Evolutionary conservation across 1,140 invertebrate genomes (phyloP), one percentile per base, ranked within the genome.

Genomic region (Heliconius congener): DNA sequence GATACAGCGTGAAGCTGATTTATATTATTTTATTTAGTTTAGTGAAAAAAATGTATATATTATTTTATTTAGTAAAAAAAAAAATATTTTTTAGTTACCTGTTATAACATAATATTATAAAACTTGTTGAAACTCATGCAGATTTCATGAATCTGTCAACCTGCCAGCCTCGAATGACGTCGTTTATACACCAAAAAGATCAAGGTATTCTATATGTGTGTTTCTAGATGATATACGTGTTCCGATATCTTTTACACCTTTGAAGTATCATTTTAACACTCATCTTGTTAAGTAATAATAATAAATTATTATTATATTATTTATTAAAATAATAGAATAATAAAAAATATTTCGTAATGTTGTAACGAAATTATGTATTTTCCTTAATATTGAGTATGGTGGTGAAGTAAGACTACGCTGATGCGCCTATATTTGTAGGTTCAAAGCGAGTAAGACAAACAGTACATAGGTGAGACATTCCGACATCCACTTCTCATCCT

Each of bases 101-200:
- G 23, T 13, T 73, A 39, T 60, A 8, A 60, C n/a, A n/a, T 27
- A 60, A 13, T 60, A 60, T n/a, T 11, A 9, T 60, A 23, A 23
- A 60, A 60, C 19, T 23, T 60, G n/a, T 60, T 55, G n/a, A 60
- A 60, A 60, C n/a, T 60, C 57, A 60, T 60, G 19, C 23, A 60
- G 23, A 11, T 60, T 60, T 60, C 57, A 23, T 60, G 57, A 60
- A 60, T 60, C 23, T 60, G 57, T 60, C 57, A 60, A 23, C n/a
- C 57, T 60, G 57, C 57, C 57, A 60, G n/a, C 57, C n/a, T 60
- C 57, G 57, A n/a, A 60, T 60, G 57, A 60, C 57, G 57, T 60
- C 57, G 57, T 23, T 11, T 60, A 8, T 60, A 27, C 57, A 23
- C 8, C 57, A 23, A 60, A 60, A 60, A 60, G 57, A 60, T 60